A percentile compares a stretch with the other conserved stretches of the same genome.
phyloP scores from a whole-genome alignment of 2,888 invertebrate genomes.

The Cerastis leucographa region DNA sequence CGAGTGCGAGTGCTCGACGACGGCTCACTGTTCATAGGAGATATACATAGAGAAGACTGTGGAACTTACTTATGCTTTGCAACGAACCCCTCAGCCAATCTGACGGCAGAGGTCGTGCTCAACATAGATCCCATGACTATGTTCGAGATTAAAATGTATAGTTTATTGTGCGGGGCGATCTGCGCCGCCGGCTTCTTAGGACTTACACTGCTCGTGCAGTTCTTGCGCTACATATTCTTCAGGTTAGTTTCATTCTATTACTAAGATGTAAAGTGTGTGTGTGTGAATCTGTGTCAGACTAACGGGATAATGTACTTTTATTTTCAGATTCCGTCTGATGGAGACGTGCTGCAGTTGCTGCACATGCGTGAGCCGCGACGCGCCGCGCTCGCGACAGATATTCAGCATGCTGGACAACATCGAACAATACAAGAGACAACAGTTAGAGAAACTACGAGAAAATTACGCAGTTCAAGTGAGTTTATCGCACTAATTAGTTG shows the following conservation, averaged over 20 bases:
- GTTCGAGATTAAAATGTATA: conserved; percentile 95
- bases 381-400: conserved; percentile 95
- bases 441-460: conserved; percentile 96
- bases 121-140: conserved; percentile 96
- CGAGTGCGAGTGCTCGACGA: conserved; percentile 93
- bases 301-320: conserved; percentile 39
- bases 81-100: conserved; percentile 95
- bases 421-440: conserved; percentile 96
- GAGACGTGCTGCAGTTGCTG: conserved; percentile 95
- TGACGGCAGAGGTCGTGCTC: conserved; percentile 93
- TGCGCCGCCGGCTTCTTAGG: conserved; percentile 95
- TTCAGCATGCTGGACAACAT: conserved; percentile 97
- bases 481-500: conserved; percentile 33
- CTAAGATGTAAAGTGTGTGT: conserved; percentile 18
- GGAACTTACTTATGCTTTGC: conserved; percentile 97
- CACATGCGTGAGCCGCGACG: conserved; percentile 92
- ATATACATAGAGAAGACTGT: conserved; percentile 94
- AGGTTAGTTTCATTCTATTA: conserved; percentile 90
- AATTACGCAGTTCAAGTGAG: conserved; percentile 97
- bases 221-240: conserved; percentile 92
- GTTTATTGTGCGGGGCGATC: conserved; percentile 95
- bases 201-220: conserved; percentile 95
- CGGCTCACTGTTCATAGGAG: conserved; percentile 94
- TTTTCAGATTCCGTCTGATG: conserved; percentile 92
- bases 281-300: conserved; percentile 23